Conservation (phyloP, 2,888 invertebrate species). For the Vanessa cardui region DNA sequence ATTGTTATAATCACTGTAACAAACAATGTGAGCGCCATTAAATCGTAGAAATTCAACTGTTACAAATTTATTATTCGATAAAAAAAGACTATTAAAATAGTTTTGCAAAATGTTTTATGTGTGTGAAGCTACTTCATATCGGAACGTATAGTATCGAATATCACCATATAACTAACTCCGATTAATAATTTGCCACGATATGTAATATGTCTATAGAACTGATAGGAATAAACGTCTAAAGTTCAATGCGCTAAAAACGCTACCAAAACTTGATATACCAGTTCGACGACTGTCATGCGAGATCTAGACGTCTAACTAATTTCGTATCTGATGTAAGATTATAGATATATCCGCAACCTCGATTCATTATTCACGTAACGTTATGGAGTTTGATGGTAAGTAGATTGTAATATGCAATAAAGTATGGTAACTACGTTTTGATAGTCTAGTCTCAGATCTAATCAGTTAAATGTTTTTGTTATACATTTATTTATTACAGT, state of each 20-base stretch:
- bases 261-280: constrained; percentile 64
- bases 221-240: constrained; percentile 41
- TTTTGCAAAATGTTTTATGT: too few relatives aligned
- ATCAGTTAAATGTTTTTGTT: neutral
- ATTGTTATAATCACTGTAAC: too few relatives aligned
- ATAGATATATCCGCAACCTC: constrained; percentile 14
- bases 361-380: constrained; percentile 12
- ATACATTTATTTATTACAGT: too few relatives aligned
- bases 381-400: neutral
- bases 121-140: too few relatives aligned
- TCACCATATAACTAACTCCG: neutral
- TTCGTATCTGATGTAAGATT: constrained; percentile 30
- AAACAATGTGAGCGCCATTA: too few relatives aligned
- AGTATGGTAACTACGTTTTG: neutral
- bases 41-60: too few relatives aligned
- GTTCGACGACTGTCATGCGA: constrained; percentile 52
- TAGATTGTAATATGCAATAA: constrained; percentile 1
- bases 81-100: too few relatives aligned
- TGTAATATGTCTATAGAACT: neutral
- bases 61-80: too few relatives aligned
- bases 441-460: neutral
- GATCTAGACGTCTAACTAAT: constrained; percentile 45
- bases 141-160: too few relatives aligned
- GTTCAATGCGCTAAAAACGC: constrained; percentile 57
- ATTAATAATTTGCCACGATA: neutral